Conservation (phyloP, 2,888 invertebrate species). For the Nomada ferruginata region DNA sequence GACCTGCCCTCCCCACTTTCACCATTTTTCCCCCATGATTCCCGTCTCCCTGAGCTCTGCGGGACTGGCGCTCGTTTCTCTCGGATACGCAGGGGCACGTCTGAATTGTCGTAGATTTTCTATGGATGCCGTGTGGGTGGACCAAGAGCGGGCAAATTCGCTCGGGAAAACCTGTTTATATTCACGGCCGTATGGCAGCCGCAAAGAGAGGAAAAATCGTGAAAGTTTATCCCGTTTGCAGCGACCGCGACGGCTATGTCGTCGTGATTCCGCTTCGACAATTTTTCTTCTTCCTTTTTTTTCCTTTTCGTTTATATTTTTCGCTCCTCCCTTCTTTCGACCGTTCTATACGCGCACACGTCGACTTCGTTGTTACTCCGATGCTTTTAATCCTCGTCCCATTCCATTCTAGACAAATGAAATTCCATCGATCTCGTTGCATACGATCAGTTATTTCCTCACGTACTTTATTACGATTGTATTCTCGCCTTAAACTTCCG, state of each 20-base stretch:
- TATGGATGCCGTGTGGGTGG: conserved; percentile 67
- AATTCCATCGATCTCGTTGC: too few species aligned
- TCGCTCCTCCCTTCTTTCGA: neutral
- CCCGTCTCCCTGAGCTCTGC: conserved; percentile 24
- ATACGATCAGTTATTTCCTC: too few species aligned
- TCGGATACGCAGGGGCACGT: conserved; percentile 53
- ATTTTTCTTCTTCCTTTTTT: neutral
- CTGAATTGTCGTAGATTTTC: conserved; percentile 80
- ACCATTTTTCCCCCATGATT: conserved; percentile 31
- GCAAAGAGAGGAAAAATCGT: conserved; percentile 71
- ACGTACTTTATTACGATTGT: too few species aligned
- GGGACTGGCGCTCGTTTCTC: conserved; percentile 47
- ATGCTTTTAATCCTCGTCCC: too few species aligned
- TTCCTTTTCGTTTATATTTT: too few species aligned
- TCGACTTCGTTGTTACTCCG: too few species aligned
- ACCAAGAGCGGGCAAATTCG: conserved; percentile 53
- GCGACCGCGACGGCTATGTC: conserved; percentile 44
- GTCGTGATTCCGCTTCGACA: conserved; percentile 42
- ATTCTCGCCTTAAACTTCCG: too few species aligned
- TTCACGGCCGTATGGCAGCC: conserved; percentile 55
- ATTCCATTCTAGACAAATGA: too few species aligned
- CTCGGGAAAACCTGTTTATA: conserved; percentile 75
- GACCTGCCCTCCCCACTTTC: neutral
- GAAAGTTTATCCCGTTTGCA: conserved; percentile 73
- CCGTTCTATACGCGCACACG: neutral